These are phyloP conservation scores for Glareola pratincola DNA, from an alignment of 2,113 vertebrate species.

Conservation along the genomic window DNA sequence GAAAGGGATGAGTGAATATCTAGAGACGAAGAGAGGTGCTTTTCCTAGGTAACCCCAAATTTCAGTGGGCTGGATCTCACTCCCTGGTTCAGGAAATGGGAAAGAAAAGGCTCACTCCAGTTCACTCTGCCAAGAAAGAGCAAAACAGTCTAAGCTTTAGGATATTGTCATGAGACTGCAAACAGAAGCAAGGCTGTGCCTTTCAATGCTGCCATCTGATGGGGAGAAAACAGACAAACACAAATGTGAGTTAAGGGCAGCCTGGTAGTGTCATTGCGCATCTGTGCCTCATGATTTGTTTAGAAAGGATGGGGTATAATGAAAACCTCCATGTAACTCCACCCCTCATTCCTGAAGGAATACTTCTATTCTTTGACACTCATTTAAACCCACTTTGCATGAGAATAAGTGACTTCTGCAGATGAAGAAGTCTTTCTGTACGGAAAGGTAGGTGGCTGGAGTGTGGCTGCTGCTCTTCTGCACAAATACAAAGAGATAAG, in stretches of 20 bases:
- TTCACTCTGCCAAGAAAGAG: neutral
- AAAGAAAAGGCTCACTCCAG: neutral
- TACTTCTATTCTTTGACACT: neutral
- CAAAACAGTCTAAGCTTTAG: neutral
- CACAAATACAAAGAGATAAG: neutral
- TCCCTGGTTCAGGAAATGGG: neutral
- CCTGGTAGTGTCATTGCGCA: accelerated
- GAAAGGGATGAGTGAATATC: slow-evolving; percentile 89
- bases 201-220: slow-evolving; percentile 53
- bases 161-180: neutral
- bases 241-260: neutral
- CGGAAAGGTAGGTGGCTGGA: neutral
- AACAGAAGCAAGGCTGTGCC: neutral
- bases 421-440: neutral
- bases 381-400: neutral
- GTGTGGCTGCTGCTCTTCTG: neutral
- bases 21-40: slow-evolving; percentile 83
- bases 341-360: neutral
- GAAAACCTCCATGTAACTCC: neutral
- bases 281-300: neutral
- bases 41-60: slow-evolving; percentile 82
- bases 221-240: slow-evolving; percentile 4
- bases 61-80: neutral
- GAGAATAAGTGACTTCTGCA: neutral
- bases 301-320: neutral